Conservation (phyloP, 37 sponge, comb jelly and placozoan genomes). For the Eunapius fragilis region DNA sequence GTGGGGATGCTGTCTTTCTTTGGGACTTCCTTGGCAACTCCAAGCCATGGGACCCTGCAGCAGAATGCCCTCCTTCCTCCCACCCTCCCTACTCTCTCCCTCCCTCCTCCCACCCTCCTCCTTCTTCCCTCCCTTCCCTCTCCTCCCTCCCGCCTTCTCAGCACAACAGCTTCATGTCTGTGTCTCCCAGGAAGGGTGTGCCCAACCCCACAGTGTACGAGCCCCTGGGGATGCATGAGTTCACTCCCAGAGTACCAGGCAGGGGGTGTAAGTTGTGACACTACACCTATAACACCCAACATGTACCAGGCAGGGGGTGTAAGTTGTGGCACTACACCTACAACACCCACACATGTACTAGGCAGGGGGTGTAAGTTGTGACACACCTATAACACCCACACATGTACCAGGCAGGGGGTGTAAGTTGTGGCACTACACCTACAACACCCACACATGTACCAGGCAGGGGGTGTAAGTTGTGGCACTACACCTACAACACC, state of each 20-base stretch:
- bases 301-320: neutral
- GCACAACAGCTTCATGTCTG: conserved; percentile 9
- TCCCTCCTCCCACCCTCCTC: too few species aligned
- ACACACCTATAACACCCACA: too few species aligned
- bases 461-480: too few species aligned
- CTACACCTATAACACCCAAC: neutral
- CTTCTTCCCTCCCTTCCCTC: neutral
- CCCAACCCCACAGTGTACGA: conserved; percentile 57
- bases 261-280: neutral
- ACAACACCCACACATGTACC: too few species aligned
- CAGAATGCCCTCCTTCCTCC: neutral
- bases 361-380: neutral
- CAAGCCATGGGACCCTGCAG: neutral
- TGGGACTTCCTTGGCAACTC: conserved; percentile 56
- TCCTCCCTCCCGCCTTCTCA: neutral
- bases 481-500: too few species aligned
- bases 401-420: too few species aligned
- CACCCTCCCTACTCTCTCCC: neutral
- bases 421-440: too few species aligned
- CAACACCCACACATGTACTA: neutral
- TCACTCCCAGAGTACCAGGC: conserved; percentile 35
- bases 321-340: neutral
- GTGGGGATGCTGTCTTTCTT: conserved; percentile 77
- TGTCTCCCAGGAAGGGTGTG: conserved; percentile 40
- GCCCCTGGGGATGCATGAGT: conserved; percentile 35